phyloP scores from a whole-genome alignment of 2,113 vertebrate species.

The Amblyopsis rosae region DNA sequence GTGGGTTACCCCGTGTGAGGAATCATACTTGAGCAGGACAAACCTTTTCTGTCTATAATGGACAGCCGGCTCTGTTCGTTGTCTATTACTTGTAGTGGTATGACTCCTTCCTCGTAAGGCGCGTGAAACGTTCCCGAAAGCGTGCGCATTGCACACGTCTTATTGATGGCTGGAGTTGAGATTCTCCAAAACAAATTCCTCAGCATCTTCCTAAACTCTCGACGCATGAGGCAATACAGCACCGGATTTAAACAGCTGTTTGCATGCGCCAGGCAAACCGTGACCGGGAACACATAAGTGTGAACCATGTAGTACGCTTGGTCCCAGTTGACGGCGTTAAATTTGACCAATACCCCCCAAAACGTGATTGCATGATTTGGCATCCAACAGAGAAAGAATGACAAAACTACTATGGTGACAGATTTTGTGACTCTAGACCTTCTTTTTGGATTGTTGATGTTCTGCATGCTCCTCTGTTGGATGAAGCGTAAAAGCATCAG shows the following conservation, averaged over 20 bases:
- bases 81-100: slow-evolving; percentile 58
- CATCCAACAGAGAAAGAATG: slow-evolving; percentile 77
- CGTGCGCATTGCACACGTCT: slow-evolving; percentile 58
- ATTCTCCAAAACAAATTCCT: slow-evolving; percentile 70
- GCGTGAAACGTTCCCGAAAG: slow-evolving; percentile 51
- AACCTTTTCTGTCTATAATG: slow-evolving; percentile 50
- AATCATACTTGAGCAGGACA: slow-evolving; percentile 21
- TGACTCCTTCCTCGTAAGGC: slow-evolving; percentile 38
- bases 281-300: slow-evolving; percentile 80
- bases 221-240: slow-evolving; percentile 79
- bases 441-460: slow-evolving; percentile 55
- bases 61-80: slow-evolving; percentile 57
- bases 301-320: slow-evolving; percentile 75
- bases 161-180: slow-evolving; percentile 49
- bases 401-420: slow-evolving; percentile 68
- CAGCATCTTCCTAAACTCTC: slow-evolving; percentile 78
- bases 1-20: neutral
- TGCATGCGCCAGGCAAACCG: slow-evolving; percentile 78
- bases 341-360: slow-evolving; percentile 82
- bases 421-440: slow-evolving; percentile 70
- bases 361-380: slow-evolving; percentile 79
- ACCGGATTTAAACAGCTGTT: slow-evolving; percentile 83
- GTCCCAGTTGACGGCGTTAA: slow-evolving; percentile 78
- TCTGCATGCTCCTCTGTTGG: slow-evolving; percentile 59
- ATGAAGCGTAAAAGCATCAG: slow-evolving; percentile 76